These are phyloP conservation scores for Chauna torquata DNA, from an alignment of 2,113 vertebrate species.

Conservation along the genomic window DNA sequence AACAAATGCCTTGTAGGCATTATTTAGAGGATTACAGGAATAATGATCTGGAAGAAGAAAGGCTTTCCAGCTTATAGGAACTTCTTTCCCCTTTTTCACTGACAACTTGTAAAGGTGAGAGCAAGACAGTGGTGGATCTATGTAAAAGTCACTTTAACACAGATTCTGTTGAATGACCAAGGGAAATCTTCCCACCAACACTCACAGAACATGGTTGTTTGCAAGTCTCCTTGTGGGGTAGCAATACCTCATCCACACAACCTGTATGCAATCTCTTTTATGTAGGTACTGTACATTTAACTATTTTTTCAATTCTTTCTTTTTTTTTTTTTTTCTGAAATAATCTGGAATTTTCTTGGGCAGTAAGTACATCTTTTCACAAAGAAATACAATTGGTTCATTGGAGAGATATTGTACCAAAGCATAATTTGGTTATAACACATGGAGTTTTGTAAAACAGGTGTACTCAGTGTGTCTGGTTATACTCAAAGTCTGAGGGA, in stretches of 20 bases:
- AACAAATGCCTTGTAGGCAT: neutral
- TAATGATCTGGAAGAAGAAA: neutral
- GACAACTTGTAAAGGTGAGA: neutral
- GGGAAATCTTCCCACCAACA: neutral
- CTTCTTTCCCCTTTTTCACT: neutral
- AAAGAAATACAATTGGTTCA: neutral
- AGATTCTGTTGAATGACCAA: neutral
- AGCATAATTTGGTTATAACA: neutral
- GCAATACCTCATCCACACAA: fast-evolving
- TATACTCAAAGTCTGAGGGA: neutral
- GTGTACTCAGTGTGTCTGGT: neutral
- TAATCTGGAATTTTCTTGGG: neutral
- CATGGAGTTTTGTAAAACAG: neutral
- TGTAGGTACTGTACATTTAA: neutral
- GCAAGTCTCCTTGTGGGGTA: neutral
- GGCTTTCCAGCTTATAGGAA: neutral
- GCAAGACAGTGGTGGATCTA: neutral
- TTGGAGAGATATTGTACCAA: neutral
- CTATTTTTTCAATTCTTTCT: neutral
- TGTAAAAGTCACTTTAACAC: neutral
- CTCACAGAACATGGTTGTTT: neutral
- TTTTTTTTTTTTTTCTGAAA: neutral
- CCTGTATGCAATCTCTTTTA: neutral
- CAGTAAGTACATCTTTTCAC: neutral
- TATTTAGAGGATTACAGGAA: neutral